Evolutionary conservation across 2,888 invertebrate species (phyloP).

Genomic region (Osedax frankpressi): DNA sequence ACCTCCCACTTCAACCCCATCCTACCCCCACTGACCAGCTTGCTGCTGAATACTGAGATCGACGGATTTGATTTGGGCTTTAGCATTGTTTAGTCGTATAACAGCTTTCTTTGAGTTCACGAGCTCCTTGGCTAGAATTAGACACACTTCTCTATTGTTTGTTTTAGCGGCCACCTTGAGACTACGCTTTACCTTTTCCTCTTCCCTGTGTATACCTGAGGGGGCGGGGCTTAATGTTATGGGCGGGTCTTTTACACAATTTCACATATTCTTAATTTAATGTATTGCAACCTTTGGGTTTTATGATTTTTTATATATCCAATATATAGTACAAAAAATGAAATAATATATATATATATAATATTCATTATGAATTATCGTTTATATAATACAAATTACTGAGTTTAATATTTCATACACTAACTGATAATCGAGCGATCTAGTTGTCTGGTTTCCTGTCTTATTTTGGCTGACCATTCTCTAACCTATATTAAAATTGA

Average conservation of each 20-base stretch:
- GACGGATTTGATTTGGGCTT: slow-evolving; percentile 91
- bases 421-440: background rate
- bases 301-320: too few relatives aligned
- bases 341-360: background rate
- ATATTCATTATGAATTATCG: background rate
- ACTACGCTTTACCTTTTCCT: slow-evolving; percentile 84
- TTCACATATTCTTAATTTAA: background rate
- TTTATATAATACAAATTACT: background rate
- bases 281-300: too few relatives aligned
- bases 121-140: slow-evolving; percentile 82
- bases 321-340: too few relatives aligned
- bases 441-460: background rate
- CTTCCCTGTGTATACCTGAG: slow-evolving; percentile 80
- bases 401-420: background rate
- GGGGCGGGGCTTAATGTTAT: background rate
- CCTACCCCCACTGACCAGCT: slow-evolving; percentile 55
- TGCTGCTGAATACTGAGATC: slow-evolving; percentile 96
- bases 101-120: slow-evolving; percentile 73
- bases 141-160: slow-evolving; percentile 81
- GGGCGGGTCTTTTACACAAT: background rate
- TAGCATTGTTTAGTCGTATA: slow-evolving; percentile 76
- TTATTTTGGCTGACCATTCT: background rate
- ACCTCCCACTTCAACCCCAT: too few relatives aligned
- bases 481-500: background rate
- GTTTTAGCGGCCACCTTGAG: slow-evolving; percentile 90